Evolutionary conservation across 2,888 invertebrate species (phyloP), one percentile per base, ranked within the genome.

Genomic region (Chymomyza fuscimana): DNA sequence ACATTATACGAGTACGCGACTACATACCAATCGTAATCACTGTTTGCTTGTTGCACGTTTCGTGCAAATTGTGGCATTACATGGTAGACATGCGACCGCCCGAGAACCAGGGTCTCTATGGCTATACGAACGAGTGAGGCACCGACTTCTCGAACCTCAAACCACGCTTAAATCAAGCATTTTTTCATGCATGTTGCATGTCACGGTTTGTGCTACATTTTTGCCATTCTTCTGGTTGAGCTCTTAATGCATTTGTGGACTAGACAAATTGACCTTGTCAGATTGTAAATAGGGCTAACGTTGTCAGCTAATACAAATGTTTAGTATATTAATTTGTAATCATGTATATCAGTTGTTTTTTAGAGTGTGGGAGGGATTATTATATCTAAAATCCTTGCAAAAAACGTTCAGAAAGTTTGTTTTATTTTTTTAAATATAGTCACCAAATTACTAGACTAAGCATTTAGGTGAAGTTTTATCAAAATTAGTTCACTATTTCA

Each of bases 251-350:
- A 5, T 29, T 63, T 51, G 10, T 9, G 36, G 32, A 36, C 73
- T 59, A 62, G 68, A 73, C 63, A 81, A 81, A 81, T 81, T 81
- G 81, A 81, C 81, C 81, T 79, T 81, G 80, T 77, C 80, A 65
- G 75, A 82, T 82, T 71, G 80, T 25, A 74, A 81, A 81, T 81
- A 74, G 75, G 22, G 22, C 19, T 6, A 61, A 60, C 16, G 29
- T 46, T 65, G 58, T 16, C 25, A 25, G 65, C 46, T 65, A 12
- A 29, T 51, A 52, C 12, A 19, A 63, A 50, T 59, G 15, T 16
- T 64, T 19, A n/a, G 12, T 16, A 52, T n/a, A 32, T 22, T 52
- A 10, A 25, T 5, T 12, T 29, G 29, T 15, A 63, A 32, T 9
- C 22, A 50, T 62, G 25, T 40, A 29, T 15, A 9, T 32, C 5